A percentile compares a stretch with the other conserved stretches of the same genome.
phyloP scores from a whole-genome alignment of 2,797 vertebrate species.

The Pagetopsis macropterus region DNA sequence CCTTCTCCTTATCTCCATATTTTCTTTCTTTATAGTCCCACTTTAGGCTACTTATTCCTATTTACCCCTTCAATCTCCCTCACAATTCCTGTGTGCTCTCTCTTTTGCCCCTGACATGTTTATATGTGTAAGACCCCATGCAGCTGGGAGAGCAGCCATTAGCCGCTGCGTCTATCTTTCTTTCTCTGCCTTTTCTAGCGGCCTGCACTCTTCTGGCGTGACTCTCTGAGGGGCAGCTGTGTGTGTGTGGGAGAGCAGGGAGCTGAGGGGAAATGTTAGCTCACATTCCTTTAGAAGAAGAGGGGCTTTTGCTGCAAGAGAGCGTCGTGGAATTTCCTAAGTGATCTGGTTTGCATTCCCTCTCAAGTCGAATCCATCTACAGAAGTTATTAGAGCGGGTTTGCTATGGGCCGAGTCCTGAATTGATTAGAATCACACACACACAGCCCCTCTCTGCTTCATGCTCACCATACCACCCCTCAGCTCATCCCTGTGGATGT shows the following conservation, averaged over 20 bases:
- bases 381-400: slow-evolving; percentile 69
- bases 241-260: slow-evolving; percentile 69
- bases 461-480: slow-evolving; percentile 50
- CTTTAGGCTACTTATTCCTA: slow-evolving; percentile 38
- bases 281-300: slow-evolving; percentile 73
- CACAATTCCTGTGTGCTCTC: slow-evolving; percentile 32
- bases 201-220: slow-evolving; percentile 59
- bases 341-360: slow-evolving; percentile 80
- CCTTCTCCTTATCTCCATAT: slow-evolving; percentile 35
- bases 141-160: slow-evolving; percentile 62
- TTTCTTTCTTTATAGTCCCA: slow-evolving; percentile 42
- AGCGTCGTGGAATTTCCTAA: slow-evolving; percentile 74
- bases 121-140: slow-evolving; percentile 63
- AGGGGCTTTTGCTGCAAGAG: slow-evolving; percentile 62
- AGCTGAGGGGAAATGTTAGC: slow-evolving; percentile 70
- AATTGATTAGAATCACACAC: slow-evolving; percentile 75
- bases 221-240: slow-evolving; percentile 74
- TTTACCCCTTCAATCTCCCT: slow-evolving; percentile 18
- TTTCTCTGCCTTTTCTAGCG: slow-evolving; percentile 32
- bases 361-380: slow-evolving; percentile 66
- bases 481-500: slow-evolving; percentile 62
- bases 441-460: slow-evolving; percentile 46
- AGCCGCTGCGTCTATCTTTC: slow-evolving; percentile 47
- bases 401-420: slow-evolving; percentile 48
- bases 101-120: slow-evolving; percentile 62